A percentile compares a stretch with the other conserved stretches of the same genome.
phyloP scores from a whole-genome alignment of 1,140 invertebrate species.

The Megathymus violae region DNA sequence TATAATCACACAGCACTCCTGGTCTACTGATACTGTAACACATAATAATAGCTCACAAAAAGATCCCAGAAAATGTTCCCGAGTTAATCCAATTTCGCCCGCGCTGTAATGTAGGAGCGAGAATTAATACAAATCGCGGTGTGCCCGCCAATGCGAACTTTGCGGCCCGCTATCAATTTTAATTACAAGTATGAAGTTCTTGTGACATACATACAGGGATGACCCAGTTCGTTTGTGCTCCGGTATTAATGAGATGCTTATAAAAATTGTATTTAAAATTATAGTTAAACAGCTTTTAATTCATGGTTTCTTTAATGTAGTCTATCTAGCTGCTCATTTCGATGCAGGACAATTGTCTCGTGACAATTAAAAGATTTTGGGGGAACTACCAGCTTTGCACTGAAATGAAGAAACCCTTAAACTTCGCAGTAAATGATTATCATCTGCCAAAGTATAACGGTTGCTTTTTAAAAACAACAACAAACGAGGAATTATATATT shows the following conservation, averaged over 20 bases:
- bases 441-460: no score
- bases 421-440: no score
- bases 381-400: no score
- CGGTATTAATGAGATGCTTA: slow-evolving; percentile 1
- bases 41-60: slow-evolving; percentile 17
- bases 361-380: no score
- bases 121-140: slow-evolving; percentile 35
- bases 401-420: no score
- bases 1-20: slow-evolving; percentile 4
- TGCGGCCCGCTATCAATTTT: slow-evolving; percentile 31
- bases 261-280: not conserved
- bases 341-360: no score
- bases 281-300: not conserved
- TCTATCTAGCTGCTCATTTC: no score
- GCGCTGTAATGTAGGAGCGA: slow-evolving; percentile 19
- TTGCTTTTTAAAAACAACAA: no score
- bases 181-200: slow-evolving; percentile 10
- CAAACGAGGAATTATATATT: no score
- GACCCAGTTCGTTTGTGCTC: not conserved
- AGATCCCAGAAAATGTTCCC: slow-evolving; percentile 25
- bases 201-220: not conserved
- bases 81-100: slow-evolving; percentile 31
- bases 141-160: slow-evolving; percentile 15
- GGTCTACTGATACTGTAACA: slow-evolving; percentile 11
- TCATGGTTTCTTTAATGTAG: not conserved